Conservation (phyloP, 64 coral and sea anemone species). For the Orbicella faveolata region DNA sequence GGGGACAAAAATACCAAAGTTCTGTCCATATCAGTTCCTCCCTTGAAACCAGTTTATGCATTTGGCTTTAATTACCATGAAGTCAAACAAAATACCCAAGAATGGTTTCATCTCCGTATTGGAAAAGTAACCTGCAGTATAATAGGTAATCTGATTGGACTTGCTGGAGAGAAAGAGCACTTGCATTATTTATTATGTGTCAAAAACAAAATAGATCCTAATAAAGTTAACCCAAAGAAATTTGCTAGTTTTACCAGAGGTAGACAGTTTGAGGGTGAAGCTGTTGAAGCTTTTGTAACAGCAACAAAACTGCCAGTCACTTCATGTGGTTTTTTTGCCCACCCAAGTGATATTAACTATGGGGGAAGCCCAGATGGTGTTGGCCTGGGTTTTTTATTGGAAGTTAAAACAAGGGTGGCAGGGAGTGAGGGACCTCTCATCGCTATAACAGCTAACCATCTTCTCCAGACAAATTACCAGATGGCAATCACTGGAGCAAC, state of each 20-base stretch:
- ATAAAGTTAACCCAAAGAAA: constrained; percentile 62
- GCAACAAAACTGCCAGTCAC: constrained; percentile 7
- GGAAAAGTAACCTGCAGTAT: constrained; percentile 58
- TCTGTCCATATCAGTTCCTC: too few species aligned
- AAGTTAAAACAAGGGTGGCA: too few species aligned
- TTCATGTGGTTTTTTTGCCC: constrained; percentile 49
- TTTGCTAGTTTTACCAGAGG: constrained; percentile 41
- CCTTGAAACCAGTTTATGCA: too few species aligned
- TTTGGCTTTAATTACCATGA: too few species aligned
- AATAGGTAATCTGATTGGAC: constrained; percentile 57
- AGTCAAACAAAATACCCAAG: too few species aligned
- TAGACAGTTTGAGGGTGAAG: constrained; percentile 47
- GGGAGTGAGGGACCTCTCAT: too few species aligned
- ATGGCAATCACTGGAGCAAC: too few species aligned
- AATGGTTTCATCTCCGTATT: too few species aligned
- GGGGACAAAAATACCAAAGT: too few species aligned
- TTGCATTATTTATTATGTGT: constrained; percentile 46
- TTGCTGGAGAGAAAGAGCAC: constrained; percentile 51
- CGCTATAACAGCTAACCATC: too few species aligned
- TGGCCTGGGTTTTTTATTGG: too few species aligned
- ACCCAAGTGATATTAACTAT: constrained; percentile 45
- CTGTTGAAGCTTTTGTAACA: constrained; percentile 40
- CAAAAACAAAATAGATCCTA: constrained; percentile 47
- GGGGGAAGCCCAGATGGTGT: constrained; percentile 52
- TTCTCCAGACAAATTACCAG: too few species aligned